Base-by-base conservation (phyloP, 2,113 vertebrate genomes). In the Todiramphus saurophagus region DNA sequence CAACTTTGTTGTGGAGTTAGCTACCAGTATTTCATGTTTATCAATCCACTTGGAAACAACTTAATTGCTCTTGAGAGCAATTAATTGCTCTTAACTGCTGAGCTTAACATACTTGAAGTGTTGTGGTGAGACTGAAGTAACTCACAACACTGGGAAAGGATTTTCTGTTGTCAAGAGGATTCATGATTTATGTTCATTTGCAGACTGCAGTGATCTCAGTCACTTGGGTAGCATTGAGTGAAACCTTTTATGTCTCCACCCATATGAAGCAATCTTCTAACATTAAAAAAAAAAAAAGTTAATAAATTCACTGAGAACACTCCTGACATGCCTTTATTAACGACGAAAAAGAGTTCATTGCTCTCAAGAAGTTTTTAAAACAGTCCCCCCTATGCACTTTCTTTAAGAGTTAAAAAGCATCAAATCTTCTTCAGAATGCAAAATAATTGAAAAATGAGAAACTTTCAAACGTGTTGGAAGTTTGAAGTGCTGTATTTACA, bases 221-320 rank as follows among this genome's bases (percentile, higher is more conserved):
- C 88, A 39, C 73, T 87, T 91, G 69, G 59, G 66, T 82, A 91
- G 84, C 50, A 51, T 1, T 28, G 30, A 83, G 44, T 43, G 90
- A 93, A 94, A 94, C 39, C 19, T 87, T 58, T 3, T 11, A 59
- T 50, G 59, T 51, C 83, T 80, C 83, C 94, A 96, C 95, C 92
- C 15, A 0, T 68, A 90, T 95, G 92, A 96, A 68, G 75, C 69
- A 96, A 96, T 78, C 35, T 85, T 73, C 59, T 83, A 16, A 78
- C 9, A 74, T 53, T 59, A 87, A 33, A 58, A 20, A 60, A 87
- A 87, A n/a, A 58, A 83, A 28, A 58, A 20, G 16, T 64, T 80
- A 53, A 39, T 63, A 37, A 80, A 46, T 87, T 70, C 68, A 31
- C 31, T 91, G 89, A 91, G 66, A 80, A 73, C 18, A 87, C 56